A percentile compares a stretch with the other conserved stretches of the same genome.
Evolutionary conservation across 2,797 vertebrate genomes (phyloP).

Genomic region (Tokudaia muenninki): DNA sequence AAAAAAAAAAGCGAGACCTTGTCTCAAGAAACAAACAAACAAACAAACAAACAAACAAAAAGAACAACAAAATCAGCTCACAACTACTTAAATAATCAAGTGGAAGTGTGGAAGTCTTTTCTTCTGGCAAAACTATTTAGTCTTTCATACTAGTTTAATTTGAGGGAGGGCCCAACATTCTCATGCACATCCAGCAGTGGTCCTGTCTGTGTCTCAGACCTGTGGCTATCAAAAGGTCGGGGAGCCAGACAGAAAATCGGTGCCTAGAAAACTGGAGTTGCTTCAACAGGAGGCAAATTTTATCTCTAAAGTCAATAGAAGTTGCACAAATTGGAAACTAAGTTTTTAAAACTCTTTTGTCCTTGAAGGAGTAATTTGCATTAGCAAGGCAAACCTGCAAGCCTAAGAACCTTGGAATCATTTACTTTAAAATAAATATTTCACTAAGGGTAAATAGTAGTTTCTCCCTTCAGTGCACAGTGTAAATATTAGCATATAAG

Average conservation of each 20-base stretch:
- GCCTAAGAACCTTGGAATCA: slow-evolving; percentile 29
- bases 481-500: slow-evolving; percentile 24
- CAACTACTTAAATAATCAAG: not conserved
- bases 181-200: slow-evolving; percentile 35
- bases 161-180: not conserved
- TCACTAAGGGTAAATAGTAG: slow-evolving; percentile 36
- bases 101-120: slow-evolving; percentile 36
- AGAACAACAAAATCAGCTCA: not conserved
- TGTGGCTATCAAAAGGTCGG: slow-evolving; percentile 33
- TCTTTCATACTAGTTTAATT: not conserved
- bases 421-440: slow-evolving; percentile 26
- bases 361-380: slow-evolving; percentile 45
- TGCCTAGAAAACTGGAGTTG: slow-evolving; percentile 45
- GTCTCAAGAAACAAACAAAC: not conserved
- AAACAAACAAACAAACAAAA: not conserved
- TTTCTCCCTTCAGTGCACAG: slow-evolving; percentile 25
- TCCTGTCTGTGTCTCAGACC: slow-evolving; percentile 51
- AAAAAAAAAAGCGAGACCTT: not conserved
- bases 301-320: slow-evolving; percentile 41
- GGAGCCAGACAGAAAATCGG: slow-evolving; percentile 19
- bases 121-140: not conserved
- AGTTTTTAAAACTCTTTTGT: slow-evolving; percentile 35
- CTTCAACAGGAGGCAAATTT: slow-evolving; percentile 21
- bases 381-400: slow-evolving; percentile 6
- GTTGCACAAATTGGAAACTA: slow-evolving; percentile 40